phyloP scores from a whole-genome alignment of 2,113 vertebrate genomes.

The Apteryx owenii region DNA sequence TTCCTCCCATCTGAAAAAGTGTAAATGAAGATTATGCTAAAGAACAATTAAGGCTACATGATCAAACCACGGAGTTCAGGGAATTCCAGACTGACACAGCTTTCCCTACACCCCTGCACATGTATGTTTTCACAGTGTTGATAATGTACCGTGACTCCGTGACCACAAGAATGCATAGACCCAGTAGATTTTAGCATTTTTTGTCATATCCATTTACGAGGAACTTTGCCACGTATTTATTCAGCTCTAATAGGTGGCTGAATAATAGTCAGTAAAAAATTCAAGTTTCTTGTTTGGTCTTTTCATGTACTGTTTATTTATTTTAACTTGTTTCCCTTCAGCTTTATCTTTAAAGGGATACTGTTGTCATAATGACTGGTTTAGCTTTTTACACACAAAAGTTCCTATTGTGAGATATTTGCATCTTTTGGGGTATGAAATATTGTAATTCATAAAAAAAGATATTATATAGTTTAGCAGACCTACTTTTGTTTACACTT shows the following conservation, averaged over 20 bases:
- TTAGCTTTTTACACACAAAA: background rate
- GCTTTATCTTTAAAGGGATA: background rate
- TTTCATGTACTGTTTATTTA: background rate
- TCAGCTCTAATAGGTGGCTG: background rate
- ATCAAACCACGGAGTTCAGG: background rate
- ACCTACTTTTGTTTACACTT: background rate
- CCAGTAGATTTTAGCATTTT: background rate
- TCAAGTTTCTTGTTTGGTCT: background rate
- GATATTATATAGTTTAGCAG: background rate
- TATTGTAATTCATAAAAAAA: background rate
- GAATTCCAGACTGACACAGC: background rate
- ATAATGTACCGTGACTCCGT: background rate
- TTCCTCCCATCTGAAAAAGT: background rate
- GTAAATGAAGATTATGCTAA: background rate
- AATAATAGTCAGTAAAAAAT: background rate
- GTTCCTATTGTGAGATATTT: background rate
- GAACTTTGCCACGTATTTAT: background rate
- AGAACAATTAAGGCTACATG: background rate
- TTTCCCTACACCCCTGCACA: background rate
- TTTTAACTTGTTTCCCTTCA: background rate
- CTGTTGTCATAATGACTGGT: background rate
- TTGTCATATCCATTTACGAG: background rate
- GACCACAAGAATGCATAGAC: background rate
- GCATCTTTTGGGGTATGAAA: background rate
- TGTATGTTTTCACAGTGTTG: background rate